A percentile compares a stretch with the other conserved stretches of the same genome.
Evolutionary conservation across 2,113 vertebrate genomes (phyloP).

Genomic region (Chunga burmeisteri): DNA sequence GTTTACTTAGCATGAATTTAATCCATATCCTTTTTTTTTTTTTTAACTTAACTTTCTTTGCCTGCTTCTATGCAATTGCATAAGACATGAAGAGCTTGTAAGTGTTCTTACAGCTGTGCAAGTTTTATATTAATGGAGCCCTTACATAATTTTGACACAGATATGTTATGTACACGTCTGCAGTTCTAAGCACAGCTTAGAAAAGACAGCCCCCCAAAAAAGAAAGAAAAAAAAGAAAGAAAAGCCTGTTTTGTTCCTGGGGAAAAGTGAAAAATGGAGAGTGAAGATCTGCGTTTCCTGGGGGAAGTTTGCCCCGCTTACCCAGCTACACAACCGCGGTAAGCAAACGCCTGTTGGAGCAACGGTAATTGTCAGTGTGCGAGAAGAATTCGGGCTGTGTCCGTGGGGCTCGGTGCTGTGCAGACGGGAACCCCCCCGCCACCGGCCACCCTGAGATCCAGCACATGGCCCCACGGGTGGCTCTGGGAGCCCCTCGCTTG

Average conservation of each 20-base stretch:
- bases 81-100: not conserved
- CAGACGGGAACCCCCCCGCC: not conserved
- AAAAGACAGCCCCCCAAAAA: not conserved
- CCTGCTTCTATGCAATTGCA: not conserved
- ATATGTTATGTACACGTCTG: not conserved
- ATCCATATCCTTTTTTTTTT: not conserved
- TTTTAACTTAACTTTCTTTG: not conserved
- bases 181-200: not conserved
- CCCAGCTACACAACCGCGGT: not conserved
- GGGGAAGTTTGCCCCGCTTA: not conserved
- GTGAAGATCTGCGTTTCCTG: accelerated
- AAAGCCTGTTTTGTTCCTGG: not conserved
- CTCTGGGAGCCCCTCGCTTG: not conserved
- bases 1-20: not conserved
- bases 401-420: accelerated
- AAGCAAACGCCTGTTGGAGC: not conserved
- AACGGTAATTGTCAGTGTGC: not conserved
- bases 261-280: not conserved
- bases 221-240: too few species aligned
- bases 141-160: not conserved
- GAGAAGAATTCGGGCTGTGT: not conserved
- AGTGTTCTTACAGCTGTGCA: not conserved
- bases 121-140: not conserved
- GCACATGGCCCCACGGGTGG: not conserved
- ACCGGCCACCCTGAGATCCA: not conserved